A percentile compares a stretch with the other conserved stretches of the same genome.
Evolutionary conservation across 2,113 vertebrate genomes (phyloP).

Genomic region (Xenotilapia caudafasciata): DNA sequence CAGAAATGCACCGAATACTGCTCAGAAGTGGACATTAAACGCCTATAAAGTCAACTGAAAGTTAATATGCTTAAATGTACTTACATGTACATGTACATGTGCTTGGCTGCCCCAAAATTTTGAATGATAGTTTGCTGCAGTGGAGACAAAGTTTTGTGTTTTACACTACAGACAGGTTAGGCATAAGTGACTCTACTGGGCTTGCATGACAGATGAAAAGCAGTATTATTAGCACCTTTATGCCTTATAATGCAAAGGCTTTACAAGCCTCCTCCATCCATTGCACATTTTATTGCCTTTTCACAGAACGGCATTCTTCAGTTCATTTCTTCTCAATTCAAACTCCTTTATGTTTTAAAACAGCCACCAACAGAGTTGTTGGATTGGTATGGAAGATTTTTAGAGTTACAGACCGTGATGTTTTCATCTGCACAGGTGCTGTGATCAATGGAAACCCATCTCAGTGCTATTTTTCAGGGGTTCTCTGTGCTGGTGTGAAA

Average conservation of each 20-base stretch:
- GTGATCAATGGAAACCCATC: slow-evolving; percentile 2
- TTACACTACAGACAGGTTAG: neutral
- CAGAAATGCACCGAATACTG: neutral
- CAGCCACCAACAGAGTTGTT: neutral
- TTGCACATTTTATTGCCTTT: neutral
- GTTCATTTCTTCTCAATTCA: neutral
- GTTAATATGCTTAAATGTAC: neutral
- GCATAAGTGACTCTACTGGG: neutral
- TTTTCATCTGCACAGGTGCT: slow-evolving; percentile 6
- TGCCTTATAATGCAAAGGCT: neutral
- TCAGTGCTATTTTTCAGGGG: neutral
- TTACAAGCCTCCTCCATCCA: neutral
- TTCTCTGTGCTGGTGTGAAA: neutral
- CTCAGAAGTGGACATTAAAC: neutral
- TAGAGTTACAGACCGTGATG: neutral
- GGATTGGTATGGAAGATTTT: neutral
- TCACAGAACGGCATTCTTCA: neutral
- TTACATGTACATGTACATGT: neutral
- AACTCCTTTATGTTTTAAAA: neutral
- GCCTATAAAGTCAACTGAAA: neutral
- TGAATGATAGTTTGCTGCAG: neutral
- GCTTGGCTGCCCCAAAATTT: neutral
- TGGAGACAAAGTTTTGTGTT: neutral
- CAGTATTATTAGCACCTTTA: neutral
- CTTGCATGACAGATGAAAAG: neutral